phyloP scores from a whole-genome alignment of 2,113 vertebrate genomes.

The Catharus minimus region DNA sequence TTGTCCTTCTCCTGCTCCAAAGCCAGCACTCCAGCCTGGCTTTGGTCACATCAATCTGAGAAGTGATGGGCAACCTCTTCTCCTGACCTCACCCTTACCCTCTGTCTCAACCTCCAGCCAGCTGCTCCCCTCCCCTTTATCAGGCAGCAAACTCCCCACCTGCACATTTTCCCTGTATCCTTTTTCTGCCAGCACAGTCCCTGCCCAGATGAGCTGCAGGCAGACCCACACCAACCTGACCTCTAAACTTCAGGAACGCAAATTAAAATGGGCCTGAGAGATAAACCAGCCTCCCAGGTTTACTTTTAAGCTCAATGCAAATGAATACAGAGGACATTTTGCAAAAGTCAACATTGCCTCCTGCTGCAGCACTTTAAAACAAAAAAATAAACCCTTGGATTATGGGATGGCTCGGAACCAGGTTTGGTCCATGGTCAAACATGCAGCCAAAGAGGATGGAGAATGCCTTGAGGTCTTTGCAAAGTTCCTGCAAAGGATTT shows the following conservation, averaged over 20 bases:
- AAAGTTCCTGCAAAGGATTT: not conserved
- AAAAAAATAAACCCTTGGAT: not conserved
- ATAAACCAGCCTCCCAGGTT: not conserved
- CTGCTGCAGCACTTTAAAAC: not conserved
- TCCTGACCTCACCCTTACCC: not conserved
- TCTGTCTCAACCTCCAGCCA: not conserved
- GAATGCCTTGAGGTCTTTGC: not conserved
- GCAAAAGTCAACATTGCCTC: not conserved
- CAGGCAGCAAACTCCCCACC: not conserved
- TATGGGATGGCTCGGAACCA: not conserved
- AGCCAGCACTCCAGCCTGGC: not conserved
- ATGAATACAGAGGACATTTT: not conserved
- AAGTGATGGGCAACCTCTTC: not conserved
- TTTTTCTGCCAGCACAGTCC: not conserved
- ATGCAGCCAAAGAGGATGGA: not conserved
- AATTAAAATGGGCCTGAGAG: not conserved
- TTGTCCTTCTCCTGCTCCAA: not conserved
- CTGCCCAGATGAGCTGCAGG: not conserved
- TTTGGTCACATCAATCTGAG: not conserved
- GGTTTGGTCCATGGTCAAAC: not conserved
- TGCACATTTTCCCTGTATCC: not conserved
- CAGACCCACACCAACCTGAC: not conserved
- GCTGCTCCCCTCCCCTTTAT: not conserved
- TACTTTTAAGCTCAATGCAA: not conserved
- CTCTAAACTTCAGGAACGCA: not conserved